These are phyloP conservation scores for Patella depressa DNA, from an alignment of 2,888 invertebrate species.

Conservation along the genomic window DNA sequence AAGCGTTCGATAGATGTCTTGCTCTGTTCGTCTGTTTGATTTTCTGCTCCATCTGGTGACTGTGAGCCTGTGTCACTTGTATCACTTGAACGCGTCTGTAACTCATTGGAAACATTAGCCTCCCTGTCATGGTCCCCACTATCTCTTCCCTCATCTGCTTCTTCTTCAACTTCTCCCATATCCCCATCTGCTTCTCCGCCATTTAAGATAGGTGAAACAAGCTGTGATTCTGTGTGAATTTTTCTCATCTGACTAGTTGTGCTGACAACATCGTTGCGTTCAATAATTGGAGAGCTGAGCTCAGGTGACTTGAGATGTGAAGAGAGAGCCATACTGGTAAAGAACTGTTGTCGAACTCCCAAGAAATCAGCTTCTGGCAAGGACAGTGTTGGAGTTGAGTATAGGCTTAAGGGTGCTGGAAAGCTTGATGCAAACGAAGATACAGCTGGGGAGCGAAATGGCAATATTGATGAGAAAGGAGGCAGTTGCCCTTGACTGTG, in stretches of 20 bases:
- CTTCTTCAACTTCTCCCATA: conserved; percentile 31
- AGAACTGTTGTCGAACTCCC: conserved; percentile 22
- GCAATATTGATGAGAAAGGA: conserved; percentile 50
- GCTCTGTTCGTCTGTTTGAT: conserved; percentile 32
- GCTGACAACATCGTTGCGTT: conserved; percentile 37
- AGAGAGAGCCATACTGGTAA: conserved; percentile 28
- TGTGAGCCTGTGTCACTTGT: conserved; percentile 60
- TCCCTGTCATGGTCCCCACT: conserved; percentile 18
- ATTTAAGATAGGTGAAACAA: conserved; percentile 43
- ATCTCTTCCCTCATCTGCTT: conserved; percentile 13
- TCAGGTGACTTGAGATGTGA: conserved; percentile 31
- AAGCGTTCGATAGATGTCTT: conserved; percentile 50
- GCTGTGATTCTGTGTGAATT: conserved; percentile 57
- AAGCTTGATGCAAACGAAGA: conserved; percentile 33
- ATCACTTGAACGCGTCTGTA: conserved; percentile 44
- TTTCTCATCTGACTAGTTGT: conserved; percentile 48
- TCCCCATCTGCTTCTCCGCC: conserved; percentile 25
- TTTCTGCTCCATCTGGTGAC: conserved; percentile 48
- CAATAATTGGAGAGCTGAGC: conserved; percentile 27
- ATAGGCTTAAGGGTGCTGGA: conserved; percentile 42
- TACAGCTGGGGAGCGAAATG: conserved; percentile 36
- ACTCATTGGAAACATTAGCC: conserved; percentile 17
- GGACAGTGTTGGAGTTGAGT: conserved; percentile 30
- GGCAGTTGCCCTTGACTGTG: conserved; percentile 48
- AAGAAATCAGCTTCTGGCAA: conserved; percentile 26